phyloP scores from a whole-genome alignment of 2,888 invertebrate species.

The Ctenicera cuprea region DNA sequence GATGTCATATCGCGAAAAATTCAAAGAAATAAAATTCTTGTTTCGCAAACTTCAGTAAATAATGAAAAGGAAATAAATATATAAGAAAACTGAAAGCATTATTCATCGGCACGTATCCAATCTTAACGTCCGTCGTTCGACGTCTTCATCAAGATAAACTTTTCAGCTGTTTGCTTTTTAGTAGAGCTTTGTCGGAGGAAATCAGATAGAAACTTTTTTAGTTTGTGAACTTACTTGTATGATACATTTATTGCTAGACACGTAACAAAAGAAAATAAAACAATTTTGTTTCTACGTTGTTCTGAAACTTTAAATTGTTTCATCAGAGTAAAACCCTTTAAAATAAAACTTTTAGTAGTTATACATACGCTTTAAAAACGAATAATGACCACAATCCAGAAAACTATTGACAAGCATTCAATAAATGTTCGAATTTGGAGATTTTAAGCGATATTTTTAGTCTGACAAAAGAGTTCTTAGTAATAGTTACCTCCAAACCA shows the following conservation, averaged over 20 bases:
- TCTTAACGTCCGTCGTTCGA: constrained; percentile 46
- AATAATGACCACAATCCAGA: no score
- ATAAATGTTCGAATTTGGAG: constrained; percentile 2
- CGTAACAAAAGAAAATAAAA: constrained; percentile 28
- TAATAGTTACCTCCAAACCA: constrained; percentile 37
- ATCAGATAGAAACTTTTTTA: constrained; percentile 49
- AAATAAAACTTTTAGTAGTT: not conserved
- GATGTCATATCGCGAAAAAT: constrained; percentile 6
- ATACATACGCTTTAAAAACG: no score
- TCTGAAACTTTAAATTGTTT: not conserved
- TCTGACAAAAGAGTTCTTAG: constrained; percentile 43
- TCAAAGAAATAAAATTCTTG: constrained; percentile 13
- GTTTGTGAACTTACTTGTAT: constrained; percentile 50
- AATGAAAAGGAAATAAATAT: constrained; percentile 37
- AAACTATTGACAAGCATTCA: not conserved
- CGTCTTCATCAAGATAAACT: constrained; percentile 49
- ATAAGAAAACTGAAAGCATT: constrained; percentile 41
- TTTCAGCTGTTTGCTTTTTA: constrained; percentile 49
- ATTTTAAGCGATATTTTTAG: constrained; percentile 28
- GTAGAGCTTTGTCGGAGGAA: constrained; percentile 20
- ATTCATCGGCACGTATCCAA: constrained; percentile 53
- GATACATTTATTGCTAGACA: constrained; percentile 38
- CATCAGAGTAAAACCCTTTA: not conserved
- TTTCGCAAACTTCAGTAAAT: constrained; percentile 19
- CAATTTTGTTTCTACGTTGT: constrained; percentile 7